Percentiles rank a stretch among this genome's conserved stretches.
Conservation (phyloP, 2,113 vertebrate genomes). For the Sapajus apella region DNA sequence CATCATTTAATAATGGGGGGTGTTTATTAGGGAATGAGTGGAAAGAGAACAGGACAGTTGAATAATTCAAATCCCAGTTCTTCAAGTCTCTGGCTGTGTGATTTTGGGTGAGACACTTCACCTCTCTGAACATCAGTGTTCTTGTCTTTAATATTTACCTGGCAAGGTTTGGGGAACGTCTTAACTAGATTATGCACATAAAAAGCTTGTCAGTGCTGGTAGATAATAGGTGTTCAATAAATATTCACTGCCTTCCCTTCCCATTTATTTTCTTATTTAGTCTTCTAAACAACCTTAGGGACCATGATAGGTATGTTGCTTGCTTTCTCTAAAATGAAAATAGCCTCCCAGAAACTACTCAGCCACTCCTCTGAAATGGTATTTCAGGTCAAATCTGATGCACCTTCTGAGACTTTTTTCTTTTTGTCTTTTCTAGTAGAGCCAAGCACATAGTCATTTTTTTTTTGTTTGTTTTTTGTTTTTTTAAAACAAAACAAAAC, state of each 20-base stretch:
- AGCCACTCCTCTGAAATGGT: neutral
- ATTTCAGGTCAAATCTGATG: neutral
- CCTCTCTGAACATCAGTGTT: conserved; percentile 30
- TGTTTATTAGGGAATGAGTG: conserved; percentile 38
- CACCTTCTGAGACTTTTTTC: neutral
- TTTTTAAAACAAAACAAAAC: neutral
- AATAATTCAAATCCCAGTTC: neutral
- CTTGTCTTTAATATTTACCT: neutral
- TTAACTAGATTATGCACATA: neutral
- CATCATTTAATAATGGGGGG: conserved; percentile 66
- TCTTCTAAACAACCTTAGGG: neutral
- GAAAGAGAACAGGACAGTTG: neutral
- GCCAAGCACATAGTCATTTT: neutral
- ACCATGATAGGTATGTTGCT: neutral
- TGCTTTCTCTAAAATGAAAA: neutral
- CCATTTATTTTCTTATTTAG: neutral
- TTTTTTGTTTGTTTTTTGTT: neutral
- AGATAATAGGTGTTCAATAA: neutral
- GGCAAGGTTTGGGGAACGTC: neutral
- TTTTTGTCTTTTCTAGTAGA: neutral
- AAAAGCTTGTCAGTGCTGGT: neutral
- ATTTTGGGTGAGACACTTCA: neutral
- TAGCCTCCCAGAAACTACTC: neutral
- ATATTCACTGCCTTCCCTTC: neutral
- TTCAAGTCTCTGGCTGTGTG: neutral